Evolutionary conservation across 2,113 vertebrate species (phyloP), one percentile per base, ranked within the genome.

Genomic region (Synchiropus splendidus): DNA sequence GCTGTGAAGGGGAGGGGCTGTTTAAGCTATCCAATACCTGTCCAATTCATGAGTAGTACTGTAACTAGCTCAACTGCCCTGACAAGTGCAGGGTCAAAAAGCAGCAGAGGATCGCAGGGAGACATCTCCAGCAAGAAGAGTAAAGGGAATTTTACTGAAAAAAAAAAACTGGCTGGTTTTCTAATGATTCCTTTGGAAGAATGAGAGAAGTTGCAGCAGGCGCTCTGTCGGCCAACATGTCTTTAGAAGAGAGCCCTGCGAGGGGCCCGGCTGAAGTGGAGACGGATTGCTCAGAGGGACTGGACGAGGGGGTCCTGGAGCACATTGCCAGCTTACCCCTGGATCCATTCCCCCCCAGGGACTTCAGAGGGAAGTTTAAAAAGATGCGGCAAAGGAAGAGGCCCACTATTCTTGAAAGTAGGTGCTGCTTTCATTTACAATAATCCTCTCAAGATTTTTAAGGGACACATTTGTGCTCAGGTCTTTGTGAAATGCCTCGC

Each of bases 331-430:
- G 54, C 53, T 61, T 52, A 52, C 67, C 72, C 42, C 67, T 66
- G 67, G 81, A 83, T 50, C 58, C 70, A 36, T 81, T 78, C 61
- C 80, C 72, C 39, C 61, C 75, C 44, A 49, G 54, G 61, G 85
- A 90, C 72, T 79, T 81, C 62, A 87, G 87, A 63, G 89, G 87
- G 62, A 92, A 79, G 61, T 80, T 88, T 75, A 87, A 87, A 64
- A 88, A 86, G 70, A 90, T 90, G 52, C 86, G 85, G 31, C 61
- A 81, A 6, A 92, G 81, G 85, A 92, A 91, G 83, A 89, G 94
- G 78, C 92, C 94, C 45, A 89, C 90, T 58, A 75, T 98, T 77
- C 89, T 98, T 74, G 85, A 89, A 92, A 89, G 94, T 98, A 94
- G 79, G 90, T 78, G 40, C 31, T 14, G 35, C 47, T 57, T 36